These are phyloP conservation scores for Octodonta nipae DNA, from an alignment of 2,888 invertebrate species.

Conservation along the genomic window DNA sequence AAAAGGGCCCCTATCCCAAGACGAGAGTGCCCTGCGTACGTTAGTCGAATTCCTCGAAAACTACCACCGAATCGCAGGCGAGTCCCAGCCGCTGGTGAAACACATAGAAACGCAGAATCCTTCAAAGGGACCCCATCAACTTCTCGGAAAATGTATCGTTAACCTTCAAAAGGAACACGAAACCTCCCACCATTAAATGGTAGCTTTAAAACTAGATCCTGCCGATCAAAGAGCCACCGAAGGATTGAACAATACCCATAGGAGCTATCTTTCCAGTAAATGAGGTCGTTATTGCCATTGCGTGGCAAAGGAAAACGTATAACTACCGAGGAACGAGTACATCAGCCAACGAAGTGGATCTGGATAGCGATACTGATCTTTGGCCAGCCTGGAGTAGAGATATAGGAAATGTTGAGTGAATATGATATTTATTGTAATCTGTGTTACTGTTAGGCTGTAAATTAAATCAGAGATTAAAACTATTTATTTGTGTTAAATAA, in stretches of 20 bases:
- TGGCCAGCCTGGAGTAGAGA: conserved; percentile 21
- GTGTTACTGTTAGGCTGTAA: too few relatives aligned
- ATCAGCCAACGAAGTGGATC: conserved; percentile 29
- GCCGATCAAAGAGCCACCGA: conserved; percentile 49
- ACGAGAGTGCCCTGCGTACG: conserved; percentile 51
- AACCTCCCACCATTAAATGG: conserved; percentile 53
- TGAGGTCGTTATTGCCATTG: too few relatives aligned
- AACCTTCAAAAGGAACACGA: conserved; percentile 51
- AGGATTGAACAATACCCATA: conserved; percentile 49
- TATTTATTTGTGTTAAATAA: too few relatives aligned
- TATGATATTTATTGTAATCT: too few relatives aligned
- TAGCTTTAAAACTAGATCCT: conserved; percentile 54
- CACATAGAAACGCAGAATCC: conserved; percentile 46
- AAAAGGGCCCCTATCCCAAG: too few relatives aligned
- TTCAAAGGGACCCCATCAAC: conserved; percentile 49
- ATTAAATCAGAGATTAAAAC: too few relatives aligned
- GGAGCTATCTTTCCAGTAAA: too few relatives aligned
- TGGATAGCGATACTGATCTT: conserved; percentile 32
- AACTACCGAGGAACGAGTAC: conserved; percentile 38
- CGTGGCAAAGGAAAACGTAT: too few relatives aligned
- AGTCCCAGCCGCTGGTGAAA: conserved; percentile 52
- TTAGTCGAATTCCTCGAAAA: conserved; percentile 57
- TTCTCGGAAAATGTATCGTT: conserved; percentile 47
- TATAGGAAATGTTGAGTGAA: conserved; percentile 8
- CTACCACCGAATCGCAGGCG: conserved; percentile 51